phyloP scores from a whole-genome alignment of 2,888 invertebrate genomes.

The Cyclophora punctaria region DNA sequence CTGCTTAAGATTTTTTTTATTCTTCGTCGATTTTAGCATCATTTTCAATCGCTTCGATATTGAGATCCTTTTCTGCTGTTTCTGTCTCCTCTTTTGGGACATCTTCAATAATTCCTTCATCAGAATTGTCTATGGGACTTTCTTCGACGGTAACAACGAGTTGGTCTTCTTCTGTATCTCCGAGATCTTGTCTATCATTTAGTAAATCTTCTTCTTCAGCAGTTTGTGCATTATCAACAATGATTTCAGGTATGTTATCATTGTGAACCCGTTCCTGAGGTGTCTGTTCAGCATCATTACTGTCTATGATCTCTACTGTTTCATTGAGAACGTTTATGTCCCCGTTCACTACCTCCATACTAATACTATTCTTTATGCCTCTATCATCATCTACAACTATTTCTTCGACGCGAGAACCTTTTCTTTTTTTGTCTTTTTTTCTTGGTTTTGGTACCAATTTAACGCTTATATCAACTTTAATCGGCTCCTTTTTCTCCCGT shows the following conservation, averaged over 20 bases:
- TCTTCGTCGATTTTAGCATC: too few species aligned
- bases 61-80: too few species aligned
- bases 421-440: slow-evolving; percentile 59
- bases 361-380: slow-evolving; percentile 57
- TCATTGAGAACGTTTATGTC: slow-evolving; percentile 53
- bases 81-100: too few species aligned
- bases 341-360: slow-evolving; percentile 60
- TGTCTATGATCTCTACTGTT: slow-evolving; percentile 44
- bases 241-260: slow-evolving; percentile 14
- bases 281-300: slow-evolving; percentile 17
- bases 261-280: slow-evolving; percentile 13
- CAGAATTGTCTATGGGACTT: neutral
- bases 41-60: too few species aligned
- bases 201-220: neutral
- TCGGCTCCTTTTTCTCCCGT: slow-evolving; percentile 80
- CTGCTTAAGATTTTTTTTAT: too few species aligned
- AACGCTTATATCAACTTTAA: slow-evolving; percentile 86
- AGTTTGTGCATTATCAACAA: slow-evolving; percentile 7
- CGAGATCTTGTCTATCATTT: neutral
- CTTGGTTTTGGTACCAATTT: slow-evolving; percentile 80
- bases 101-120: neutral
- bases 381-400: slow-evolving; percentile 41
- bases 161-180: too few species aligned
- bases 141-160: neutral
- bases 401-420: slow-evolving; percentile 47